Evolutionary conservation across 2,888 invertebrate genomes (phyloP).

Genomic region (Lathronympha strigana): DNA sequence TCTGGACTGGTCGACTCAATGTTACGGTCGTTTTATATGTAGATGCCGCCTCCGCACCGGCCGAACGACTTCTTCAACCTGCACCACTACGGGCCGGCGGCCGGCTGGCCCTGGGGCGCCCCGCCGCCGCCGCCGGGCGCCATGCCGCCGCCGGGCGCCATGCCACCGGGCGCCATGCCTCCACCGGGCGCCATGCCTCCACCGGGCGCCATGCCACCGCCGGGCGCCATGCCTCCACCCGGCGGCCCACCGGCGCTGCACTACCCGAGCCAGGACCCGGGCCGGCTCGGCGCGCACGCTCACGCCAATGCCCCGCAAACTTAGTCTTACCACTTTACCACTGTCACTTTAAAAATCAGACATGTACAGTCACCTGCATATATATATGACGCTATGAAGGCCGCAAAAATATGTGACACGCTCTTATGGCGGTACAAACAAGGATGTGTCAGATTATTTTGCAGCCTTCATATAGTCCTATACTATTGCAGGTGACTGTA

Average conservation of each 20-base stretch:
- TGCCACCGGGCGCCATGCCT: constrained; percentile 76
- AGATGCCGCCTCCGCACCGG: constrained; percentile 80
- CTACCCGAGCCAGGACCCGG: constrained; percentile 99
- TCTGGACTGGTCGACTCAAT: no score
- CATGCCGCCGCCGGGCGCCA: constrained; percentile 58
- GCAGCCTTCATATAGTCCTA: no score
- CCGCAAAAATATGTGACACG: no score
- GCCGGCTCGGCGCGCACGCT: constrained; percentile 90
- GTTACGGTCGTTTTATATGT: no score
- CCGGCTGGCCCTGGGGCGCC: constrained; percentile 58
- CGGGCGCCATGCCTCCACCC: constrained; percentile 50
- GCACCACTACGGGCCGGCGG: constrained; percentile 72
- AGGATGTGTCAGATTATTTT: no score
- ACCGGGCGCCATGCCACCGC: neutral
- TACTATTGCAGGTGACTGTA: no score
- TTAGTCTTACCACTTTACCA: constrained; percentile 46
- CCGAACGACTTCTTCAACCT: constrained; percentile 87
- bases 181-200: constrained; percentile 47
- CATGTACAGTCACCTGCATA: no score
- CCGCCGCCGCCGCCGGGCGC: constrained; percentile 56
- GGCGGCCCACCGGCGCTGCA: constrained; percentile 88
- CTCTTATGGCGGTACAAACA: no score
- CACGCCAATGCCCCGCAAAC: constrained; percentile 72
- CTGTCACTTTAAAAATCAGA: neutral
- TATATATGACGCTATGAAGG: no score